phyloP scores from a whole-genome alignment of 2,888 invertebrate genomes.

The Camptogramma bilineatum region DNA sequence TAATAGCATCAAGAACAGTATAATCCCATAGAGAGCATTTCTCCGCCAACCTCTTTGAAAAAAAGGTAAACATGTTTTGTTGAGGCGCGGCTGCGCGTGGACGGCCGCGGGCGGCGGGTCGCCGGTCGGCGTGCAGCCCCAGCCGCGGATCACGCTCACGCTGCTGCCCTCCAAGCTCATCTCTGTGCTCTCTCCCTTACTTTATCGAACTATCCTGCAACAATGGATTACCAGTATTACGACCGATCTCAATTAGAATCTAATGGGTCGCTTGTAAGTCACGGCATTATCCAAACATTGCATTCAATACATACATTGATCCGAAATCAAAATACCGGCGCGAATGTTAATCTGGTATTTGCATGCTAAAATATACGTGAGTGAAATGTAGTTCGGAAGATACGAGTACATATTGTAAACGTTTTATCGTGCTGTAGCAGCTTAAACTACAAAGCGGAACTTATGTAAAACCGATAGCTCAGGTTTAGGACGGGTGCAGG shows the following conservation, averaged over 20 bases:
- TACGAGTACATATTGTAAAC: constrained; percentile 43
- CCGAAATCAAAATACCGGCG: constrained; percentile 28
- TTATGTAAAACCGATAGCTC: constrained; percentile 68
- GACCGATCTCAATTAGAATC: constrained; percentile 52
- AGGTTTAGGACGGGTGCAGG: constrained; percentile 56
- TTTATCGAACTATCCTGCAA: constrained; percentile 54
- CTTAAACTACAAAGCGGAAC: constrained; percentile 59
- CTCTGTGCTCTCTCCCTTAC: constrained; percentile 18
- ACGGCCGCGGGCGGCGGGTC: constrained; percentile 63
- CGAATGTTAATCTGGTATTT: constrained; percentile 39
- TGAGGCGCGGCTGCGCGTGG: constrained; percentile 45
- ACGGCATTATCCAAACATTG: constrained; percentile 30
- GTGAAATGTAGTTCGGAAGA: constrained; percentile 38
- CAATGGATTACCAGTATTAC: constrained; percentile 59
- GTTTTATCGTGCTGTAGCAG: constrained; percentile 44
- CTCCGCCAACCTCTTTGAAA: constrained; percentile 93
- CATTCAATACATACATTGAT: constrained; percentile 34
- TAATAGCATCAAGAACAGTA: constrained; percentile 93
- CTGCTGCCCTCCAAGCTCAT: constrained; percentile 65
- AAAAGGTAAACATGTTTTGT: constrained; percentile 60
- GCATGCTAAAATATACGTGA: constrained; percentile 43
- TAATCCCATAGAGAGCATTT: constrained; percentile 94
- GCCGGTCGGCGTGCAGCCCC: constrained; percentile 78
- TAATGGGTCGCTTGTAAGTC: constrained; percentile 46
- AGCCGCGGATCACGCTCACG: constrained; percentile 66